Evolutionary conservation across 2,113 vertebrate genomes (phyloP).

Genomic region (Spilogale gracilis): DNA sequence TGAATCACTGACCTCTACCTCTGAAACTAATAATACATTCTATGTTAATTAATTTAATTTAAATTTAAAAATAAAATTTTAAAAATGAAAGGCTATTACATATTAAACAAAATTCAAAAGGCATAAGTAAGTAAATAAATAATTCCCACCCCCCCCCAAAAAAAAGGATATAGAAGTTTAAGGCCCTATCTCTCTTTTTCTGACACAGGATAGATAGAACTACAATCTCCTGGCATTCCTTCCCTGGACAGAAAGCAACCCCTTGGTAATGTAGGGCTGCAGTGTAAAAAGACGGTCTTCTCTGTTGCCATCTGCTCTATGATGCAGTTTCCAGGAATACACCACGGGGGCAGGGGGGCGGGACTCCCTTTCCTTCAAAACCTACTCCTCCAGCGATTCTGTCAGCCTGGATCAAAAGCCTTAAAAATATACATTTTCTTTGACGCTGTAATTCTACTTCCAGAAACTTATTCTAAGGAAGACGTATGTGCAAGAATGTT

Average conservation of each 20-base stretch:
- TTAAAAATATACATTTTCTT: slow-evolving; percentile 67
- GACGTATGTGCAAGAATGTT: not conserved
- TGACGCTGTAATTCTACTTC: slow-evolving; percentile 55
- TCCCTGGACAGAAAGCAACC: not conserved
- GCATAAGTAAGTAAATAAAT: too few relatives aligned
- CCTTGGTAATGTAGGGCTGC: not conserved
- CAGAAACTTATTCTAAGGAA: slow-evolving; percentile 66
- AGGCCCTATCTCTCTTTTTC: not conserved
- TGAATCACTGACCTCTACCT: too few relatives aligned
- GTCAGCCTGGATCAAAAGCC: slow-evolving; percentile 43
- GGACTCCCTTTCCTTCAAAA: slow-evolving; percentile 59
- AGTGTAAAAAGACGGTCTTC: not conserved
- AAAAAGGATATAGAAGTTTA: not conserved
- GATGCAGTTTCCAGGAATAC: slow-evolving; percentile 62
- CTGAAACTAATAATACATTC: not conserved
- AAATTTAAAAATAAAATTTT: not conserved
- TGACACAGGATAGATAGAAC: not conserved
- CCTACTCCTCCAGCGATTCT: slow-evolving; percentile 44
- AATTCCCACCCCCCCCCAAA: not conserved
- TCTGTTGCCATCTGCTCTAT: not conserved
- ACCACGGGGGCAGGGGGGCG: not conserved
- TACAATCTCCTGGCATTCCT: not conserved
- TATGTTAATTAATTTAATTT: not conserved
- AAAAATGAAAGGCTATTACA: not conserved
- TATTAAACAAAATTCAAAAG: not conserved